Evolutionary conservation across 1,140 invertebrate species (phyloP).

Genomic region (Drosophila prosaltans): DNA sequence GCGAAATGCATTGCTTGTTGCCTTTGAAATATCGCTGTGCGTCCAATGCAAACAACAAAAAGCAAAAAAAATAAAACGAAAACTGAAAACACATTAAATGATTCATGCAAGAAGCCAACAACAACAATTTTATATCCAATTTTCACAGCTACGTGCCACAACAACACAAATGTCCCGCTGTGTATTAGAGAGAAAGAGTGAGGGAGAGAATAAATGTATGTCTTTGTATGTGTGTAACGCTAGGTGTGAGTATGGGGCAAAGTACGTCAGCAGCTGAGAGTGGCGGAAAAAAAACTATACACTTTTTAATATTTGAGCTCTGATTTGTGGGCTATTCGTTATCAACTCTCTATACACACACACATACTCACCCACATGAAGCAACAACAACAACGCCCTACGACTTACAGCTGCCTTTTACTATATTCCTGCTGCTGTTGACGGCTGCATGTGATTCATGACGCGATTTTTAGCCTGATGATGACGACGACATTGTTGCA

Average conservation of each 20-base stretch:
- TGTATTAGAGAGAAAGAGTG: background rate
- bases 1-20: slow-evolving; percentile 35
- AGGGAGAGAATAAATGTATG: slow-evolving; percentile 2
- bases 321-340: slow-evolving; percentile 43
- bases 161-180: slow-evolving; percentile 52
- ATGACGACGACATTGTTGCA: slow-evolving; percentile 24
- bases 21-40: slow-evolving; percentile 24
- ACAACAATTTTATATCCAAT: slow-evolving; percentile 54
- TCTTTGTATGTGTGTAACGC: background rate
- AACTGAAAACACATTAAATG: slow-evolving; percentile 40
- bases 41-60: slow-evolving; percentile 63
- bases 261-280: slow-evolving; percentile 61
- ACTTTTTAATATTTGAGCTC: slow-evolving; percentile 53
- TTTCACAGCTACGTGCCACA: slow-evolving; percentile 61
- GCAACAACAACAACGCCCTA: slow-evolving; percentile 18
- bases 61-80: slow-evolving; percentile 37
- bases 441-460: slow-evolving; percentile 62
- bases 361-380: slow-evolving; percentile 33
- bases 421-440: slow-evolving; percentile 13
- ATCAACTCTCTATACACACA: slow-evolving; percentile 32
- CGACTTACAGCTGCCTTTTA: slow-evolving; percentile 41
- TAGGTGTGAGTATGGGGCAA: slow-evolving; percentile 20
- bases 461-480: slow-evolving; percentile 37
- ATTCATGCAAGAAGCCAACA: slow-evolving; percentile 47
- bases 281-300: slow-evolving; percentile 25